These are phyloP conservation scores for Paracanthobrama guichenoti DNA, from an alignment of 2,113 vertebrate species.

Conservation along the genomic window DNA sequence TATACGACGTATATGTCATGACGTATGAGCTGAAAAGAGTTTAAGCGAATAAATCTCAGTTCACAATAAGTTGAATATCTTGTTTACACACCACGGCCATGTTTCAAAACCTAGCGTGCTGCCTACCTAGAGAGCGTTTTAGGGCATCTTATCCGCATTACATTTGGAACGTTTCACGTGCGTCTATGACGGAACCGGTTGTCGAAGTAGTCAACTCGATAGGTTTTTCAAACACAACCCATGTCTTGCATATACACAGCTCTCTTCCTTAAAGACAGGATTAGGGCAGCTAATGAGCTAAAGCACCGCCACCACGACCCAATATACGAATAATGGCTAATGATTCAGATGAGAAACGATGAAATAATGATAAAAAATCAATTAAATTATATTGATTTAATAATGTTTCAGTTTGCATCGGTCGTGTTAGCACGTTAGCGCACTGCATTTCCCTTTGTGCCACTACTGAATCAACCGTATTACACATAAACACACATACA, in stretches of 20 bases:
- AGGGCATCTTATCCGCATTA: not conserved
- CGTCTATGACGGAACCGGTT: not conserved
- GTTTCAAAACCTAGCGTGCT: not conserved
- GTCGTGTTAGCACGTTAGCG: conserved; percentile 27
- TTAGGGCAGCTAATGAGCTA: conserved; percentile 25
- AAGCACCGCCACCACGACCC: conserved; percentile 3
- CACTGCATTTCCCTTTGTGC: conserved; percentile 34
- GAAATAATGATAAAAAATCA: not conserved
- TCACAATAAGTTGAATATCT: not conserved
- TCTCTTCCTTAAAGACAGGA: conserved; percentile 37
- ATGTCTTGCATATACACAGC: conserved; percentile 3
- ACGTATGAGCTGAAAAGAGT: not conserved
- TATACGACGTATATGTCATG: too few species aligned
- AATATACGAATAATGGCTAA: not conserved
- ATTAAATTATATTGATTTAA: not conserved
- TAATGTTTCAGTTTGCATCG: not conserved
- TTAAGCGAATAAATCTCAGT: not conserved
- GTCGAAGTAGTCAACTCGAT: not conserved
- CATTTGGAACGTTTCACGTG: not conserved
- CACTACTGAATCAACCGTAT: not conserved
- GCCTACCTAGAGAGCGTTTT: not conserved
- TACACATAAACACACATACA: not conserved
- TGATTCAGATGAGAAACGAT: not conserved
- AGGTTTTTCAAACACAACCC: not conserved
- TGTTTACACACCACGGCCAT: conserved; percentile 12